These are phyloP conservation scores for Ornithoptera alexandrae DNA, from an alignment of 2,888 invertebrate genomes.

Conservation along the genomic window DNA sequence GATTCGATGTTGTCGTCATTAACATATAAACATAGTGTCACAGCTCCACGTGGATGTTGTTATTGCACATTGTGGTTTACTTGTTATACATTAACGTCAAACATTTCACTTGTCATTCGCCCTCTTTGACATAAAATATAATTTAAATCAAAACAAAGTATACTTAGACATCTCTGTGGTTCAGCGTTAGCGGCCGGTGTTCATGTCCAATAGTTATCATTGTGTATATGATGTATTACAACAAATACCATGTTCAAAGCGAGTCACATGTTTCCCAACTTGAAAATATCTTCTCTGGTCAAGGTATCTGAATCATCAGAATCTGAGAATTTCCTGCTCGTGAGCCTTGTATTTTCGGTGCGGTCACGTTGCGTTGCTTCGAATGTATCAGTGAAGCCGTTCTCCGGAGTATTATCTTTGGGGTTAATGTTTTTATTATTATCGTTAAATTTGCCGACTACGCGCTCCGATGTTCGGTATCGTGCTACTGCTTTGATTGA, in stretches of 20 bases:
- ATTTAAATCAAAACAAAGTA: too few species aligned
- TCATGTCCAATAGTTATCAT: too few species aligned
- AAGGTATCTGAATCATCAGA: constrained; percentile 14
- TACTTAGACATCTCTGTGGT: too few species aligned
- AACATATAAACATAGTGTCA: too few species aligned
- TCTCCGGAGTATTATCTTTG: not conserved
- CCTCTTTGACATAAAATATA: too few species aligned
- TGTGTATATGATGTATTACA: too few species aligned
- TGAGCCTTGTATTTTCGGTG: not conserved
- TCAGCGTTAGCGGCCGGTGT: too few species aligned
- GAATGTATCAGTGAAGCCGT: not conserved
- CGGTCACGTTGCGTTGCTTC: not conserved
- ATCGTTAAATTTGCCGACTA: not conserved
- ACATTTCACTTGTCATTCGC: too few species aligned
- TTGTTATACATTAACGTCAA: too few species aligned
- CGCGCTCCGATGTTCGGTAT: not conserved
- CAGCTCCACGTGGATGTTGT: too few species aligned
- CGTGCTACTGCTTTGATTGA: not conserved
- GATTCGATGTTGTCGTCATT: too few species aligned
- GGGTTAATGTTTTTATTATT: not conserved
- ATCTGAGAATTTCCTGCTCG: constrained; percentile 15
- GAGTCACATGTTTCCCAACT: constrained; percentile 19
- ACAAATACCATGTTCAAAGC: not conserved
- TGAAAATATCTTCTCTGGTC: constrained; percentile 4
- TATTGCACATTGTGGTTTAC: too few species aligned